phyloP scores from a whole-genome alignment of 2,888 invertebrate species.

The Hermodice carunculata region DNA sequence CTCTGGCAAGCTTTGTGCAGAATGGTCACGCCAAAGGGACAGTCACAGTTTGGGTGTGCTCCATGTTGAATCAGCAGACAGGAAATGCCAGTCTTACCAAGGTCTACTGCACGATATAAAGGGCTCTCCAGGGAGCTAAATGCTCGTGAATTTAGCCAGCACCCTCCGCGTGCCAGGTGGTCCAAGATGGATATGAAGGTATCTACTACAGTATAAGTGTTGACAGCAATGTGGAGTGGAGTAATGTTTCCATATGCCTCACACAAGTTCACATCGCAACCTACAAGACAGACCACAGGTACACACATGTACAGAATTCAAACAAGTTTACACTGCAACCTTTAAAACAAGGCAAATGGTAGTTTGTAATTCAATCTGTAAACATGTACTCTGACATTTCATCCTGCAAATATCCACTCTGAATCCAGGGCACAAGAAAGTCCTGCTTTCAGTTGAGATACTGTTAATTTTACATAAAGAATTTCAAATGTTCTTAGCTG shows the following conservation, averaged over 20 bases:
- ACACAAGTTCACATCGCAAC: constrained; percentile 44
- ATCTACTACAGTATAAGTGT: constrained; percentile 22
- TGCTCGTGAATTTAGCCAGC: constrained; percentile 37
- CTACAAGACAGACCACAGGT: constrained; percentile 31
- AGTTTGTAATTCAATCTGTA: no score
- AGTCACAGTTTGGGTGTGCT: constrained; percentile 46
- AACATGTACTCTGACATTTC: no score
- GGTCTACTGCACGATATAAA: constrained; percentile 43
- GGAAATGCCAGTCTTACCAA: constrained; percentile 40
- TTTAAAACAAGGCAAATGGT: no score
- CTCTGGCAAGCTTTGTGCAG: constrained; percentile 40
- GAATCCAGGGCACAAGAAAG: no score
- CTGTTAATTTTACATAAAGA: no score
- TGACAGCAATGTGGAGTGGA: constrained; percentile 44
- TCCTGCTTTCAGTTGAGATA: no score
- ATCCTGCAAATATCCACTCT: no score
- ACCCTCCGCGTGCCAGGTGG: constrained; percentile 37
- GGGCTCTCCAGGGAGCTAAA: constrained; percentile 47
- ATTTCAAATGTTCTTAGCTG: no score
- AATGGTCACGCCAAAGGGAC: constrained; percentile 49
- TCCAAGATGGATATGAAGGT: constrained; percentile 38
- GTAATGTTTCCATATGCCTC: constrained; percentile 38
- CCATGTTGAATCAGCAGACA: constrained; percentile 43
- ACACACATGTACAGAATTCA: no score
- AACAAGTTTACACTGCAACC: no score